Conservation (phyloP, 2,113 vertebrate species). For the Tachycineta bicolor region DNA sequence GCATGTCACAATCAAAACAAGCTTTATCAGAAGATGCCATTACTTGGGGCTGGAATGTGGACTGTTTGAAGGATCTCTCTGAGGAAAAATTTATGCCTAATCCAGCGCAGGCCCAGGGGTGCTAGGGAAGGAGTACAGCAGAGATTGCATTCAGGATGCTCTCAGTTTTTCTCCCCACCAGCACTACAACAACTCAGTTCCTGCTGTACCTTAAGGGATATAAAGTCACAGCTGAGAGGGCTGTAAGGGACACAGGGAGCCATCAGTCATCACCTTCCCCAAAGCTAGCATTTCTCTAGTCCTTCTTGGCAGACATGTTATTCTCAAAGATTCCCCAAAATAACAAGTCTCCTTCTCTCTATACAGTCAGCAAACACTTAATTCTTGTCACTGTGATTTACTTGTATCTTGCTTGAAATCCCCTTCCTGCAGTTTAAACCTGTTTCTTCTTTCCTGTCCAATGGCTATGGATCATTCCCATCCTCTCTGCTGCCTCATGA, state of each 20-base stretch:
- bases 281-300: background rate
- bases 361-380: conserved; percentile 47
- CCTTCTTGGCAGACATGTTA: conserved; percentile 7
- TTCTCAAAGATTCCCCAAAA: background rate
- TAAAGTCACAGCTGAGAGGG: conserved; percentile 39
- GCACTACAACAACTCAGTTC: background rate
- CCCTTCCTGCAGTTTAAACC: conserved; percentile 36
- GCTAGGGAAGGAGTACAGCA: background rate
- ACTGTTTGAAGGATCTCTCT: background rate
- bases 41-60: background rate
- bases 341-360: background rate
- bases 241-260: background rate
- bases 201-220: background rate
- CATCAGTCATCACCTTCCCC: background rate
- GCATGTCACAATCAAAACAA: background rate
- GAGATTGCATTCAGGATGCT: background rate
- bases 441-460: conserved; percentile 34
- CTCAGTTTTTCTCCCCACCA: conserved; percentile 3
- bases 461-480: background rate
- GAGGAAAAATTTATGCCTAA: background rate
- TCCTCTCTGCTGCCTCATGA: background rate
- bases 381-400: conserved; percentile 58
- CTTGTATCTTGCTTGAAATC: conserved; percentile 16
- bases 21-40: background rate
- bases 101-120: background rate